Percentiles rank a stretch among this genome's conserved stretches.
phyloP scores from a whole-genome alignment of 2,888 invertebrate genomes.

The Apodemia mormo region DNA sequence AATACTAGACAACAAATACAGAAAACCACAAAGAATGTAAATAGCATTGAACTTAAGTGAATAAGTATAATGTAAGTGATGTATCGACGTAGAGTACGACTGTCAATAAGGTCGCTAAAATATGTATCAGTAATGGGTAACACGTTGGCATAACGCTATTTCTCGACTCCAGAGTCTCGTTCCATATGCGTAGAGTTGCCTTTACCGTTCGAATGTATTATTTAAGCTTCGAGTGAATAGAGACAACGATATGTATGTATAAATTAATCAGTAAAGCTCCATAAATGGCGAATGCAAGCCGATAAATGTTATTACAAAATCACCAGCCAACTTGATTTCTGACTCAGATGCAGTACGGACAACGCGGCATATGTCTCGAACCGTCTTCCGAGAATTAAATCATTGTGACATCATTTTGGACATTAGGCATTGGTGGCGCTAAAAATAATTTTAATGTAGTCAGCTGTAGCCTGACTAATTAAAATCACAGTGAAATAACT shows the following conservation, averaged over 20 bases:
- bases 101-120: not conserved
- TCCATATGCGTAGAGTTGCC: not conserved
- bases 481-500: not conserved
- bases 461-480: not conserved
- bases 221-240: constrained; percentile 12
- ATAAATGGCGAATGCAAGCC: constrained; percentile 55
- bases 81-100: not conserved
- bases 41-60: not conserved
- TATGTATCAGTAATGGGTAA: not conserved
- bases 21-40: not conserved
- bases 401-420: constrained; percentile 4
- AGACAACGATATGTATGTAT: constrained; percentile 33
- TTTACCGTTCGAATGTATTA: constrained; percentile 4
- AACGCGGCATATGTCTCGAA: constrained; percentile 30
- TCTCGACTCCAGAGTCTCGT: not conserved
- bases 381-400: constrained; percentile 14
- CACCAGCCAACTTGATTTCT: constrained; percentile 53
- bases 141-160: not conserved
- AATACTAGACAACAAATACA: not conserved
- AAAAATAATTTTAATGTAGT: not conserved
- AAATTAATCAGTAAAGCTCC: constrained; percentile 44
- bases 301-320: constrained; percentile 51
- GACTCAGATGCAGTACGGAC: constrained; percentile 46
- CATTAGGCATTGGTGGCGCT: not conserved
- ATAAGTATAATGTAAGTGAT: not conserved